Percentiles rank a stretch among this genome's conserved stretches.
phyloP scores from a whole-genome alignment of 2,888 invertebrate species.

The Autographa gamma region DNA sequence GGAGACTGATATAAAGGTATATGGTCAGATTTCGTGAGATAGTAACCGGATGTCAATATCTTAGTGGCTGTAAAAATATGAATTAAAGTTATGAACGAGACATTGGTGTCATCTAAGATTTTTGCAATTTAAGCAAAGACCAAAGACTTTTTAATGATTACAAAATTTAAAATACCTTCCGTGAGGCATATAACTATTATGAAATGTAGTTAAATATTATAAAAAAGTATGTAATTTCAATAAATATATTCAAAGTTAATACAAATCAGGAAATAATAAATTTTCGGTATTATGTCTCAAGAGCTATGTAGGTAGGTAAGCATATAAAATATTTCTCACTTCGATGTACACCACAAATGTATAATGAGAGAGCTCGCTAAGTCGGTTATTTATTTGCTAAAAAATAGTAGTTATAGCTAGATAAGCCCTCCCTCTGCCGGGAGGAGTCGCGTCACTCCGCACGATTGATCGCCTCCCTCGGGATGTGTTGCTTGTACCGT shows the following conservation, averaged over 20 bases:
- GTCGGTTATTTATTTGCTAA: slow-evolving; percentile 58
- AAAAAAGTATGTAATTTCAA: too few species aligned
- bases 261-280: too few species aligned
- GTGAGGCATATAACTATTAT: too few species aligned
- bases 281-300: too few species aligned
- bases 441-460: slow-evolving; percentile 62
- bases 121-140: too few species aligned
- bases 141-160: too few species aligned
- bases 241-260: too few species aligned
- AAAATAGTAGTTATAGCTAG: slow-evolving; percentile 57
- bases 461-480: slow-evolving; percentile 72
- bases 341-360: neutral
- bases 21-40: neutral
- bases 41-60: neutral
- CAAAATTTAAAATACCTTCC: too few species aligned
- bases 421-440: slow-evolving; percentile 38
- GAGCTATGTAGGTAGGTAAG: neutral
- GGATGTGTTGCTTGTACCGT: slow-evolving; percentile 66
- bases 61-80: neutral
- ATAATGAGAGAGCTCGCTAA: slow-evolving; percentile 12
- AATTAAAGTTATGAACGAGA: too few species aligned
- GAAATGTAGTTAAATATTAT: too few species aligned
- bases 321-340: neutral
- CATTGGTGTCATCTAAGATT: too few species aligned
- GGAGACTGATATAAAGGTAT: neutral